Evolutionary conservation across 2,888 invertebrate genomes (phyloP).

Genomic region (Sesamia inferens): DNA sequence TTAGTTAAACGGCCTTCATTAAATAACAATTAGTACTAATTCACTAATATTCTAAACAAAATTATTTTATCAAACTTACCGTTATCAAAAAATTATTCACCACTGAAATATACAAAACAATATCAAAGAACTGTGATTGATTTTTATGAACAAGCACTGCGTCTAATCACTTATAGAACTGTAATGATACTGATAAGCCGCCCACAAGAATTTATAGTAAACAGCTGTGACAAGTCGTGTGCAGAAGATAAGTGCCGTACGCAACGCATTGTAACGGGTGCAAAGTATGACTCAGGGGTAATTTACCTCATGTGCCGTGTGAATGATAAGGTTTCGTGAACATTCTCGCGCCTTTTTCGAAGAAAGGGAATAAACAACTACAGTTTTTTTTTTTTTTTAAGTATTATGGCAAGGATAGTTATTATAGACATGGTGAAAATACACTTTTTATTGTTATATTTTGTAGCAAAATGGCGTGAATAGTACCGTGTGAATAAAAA

Average conservation of each 20-base stretch:
- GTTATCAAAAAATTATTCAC: background rate
- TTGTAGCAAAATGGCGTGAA: background rate
- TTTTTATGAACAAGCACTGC: slow-evolving; percentile 21
- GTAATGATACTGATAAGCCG: slow-evolving; percentile 43
- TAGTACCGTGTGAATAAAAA: background rate
- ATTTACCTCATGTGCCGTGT: slow-evolving; percentile 50
- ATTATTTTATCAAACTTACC: slow-evolving; percentile 6
- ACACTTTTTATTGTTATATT: background rate
- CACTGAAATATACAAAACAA: slow-evolving; percentile 21
- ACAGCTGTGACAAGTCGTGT: slow-evolving; percentile 33
- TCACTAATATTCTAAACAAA: background rate
- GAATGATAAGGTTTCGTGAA: slow-evolving; percentile 9
- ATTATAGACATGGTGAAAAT: background rate
- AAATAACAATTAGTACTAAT: background rate
- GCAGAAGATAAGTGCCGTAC: slow-evolving; percentile 52
- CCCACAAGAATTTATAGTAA: slow-evolving; percentile 31
- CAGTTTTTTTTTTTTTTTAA: background rate
- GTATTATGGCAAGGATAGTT: background rate
- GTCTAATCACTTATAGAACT: slow-evolving; percentile 15
- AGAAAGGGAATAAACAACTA: background rate
- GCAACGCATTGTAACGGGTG: slow-evolving; percentile 50
- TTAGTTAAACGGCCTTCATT: background rate
- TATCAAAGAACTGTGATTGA: slow-evolving; percentile 16
- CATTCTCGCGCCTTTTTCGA: slow-evolving; percentile 17
- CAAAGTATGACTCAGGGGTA: slow-evolving; percentile 47